phyloP scores from a whole-genome alignment of 2,797 vertebrate genomes.

The Tamandua tetradactyla region DNA sequence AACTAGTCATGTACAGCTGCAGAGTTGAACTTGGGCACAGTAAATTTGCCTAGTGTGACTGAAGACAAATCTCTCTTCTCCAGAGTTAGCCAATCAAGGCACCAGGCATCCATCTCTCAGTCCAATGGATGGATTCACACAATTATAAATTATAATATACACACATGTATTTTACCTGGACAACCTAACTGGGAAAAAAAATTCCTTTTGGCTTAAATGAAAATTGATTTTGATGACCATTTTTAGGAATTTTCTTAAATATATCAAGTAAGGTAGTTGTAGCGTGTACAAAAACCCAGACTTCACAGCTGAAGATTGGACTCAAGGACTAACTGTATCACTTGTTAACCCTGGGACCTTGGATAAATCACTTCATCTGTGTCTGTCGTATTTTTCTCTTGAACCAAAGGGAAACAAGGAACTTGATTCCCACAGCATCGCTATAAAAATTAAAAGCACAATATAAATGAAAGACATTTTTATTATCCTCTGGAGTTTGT shows the following conservation, averaged over 20 bases:
- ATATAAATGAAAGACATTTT: neutral
- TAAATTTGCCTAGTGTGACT: neutral
- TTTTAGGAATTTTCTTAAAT: neutral
- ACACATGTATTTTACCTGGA: too few relatives aligned
- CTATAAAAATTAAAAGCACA: slow-evolving; percentile 32
- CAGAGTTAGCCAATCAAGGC: neutral
- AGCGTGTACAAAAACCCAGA: neutral
- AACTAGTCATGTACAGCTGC: neutral
- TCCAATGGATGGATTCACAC: neutral
- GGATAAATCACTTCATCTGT: neutral
- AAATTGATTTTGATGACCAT: neutral
- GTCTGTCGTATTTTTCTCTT: neutral
- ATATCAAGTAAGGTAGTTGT: neutral
- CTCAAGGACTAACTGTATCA: neutral
- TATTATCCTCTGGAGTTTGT: slow-evolving; percentile 26
- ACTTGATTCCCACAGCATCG: neutral
- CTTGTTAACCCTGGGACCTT: neutral
- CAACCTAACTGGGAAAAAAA: neutral
- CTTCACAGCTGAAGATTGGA: neutral
- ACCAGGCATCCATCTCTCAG: neutral
- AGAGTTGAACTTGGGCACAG: neutral
- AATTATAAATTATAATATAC: neutral
- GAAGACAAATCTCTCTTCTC: neutral
- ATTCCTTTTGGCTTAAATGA: neutral
- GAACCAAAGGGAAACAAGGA: neutral